Conservation (phyloP, 2,888 invertebrate genomes). For the Carabus problematicus region DNA sequence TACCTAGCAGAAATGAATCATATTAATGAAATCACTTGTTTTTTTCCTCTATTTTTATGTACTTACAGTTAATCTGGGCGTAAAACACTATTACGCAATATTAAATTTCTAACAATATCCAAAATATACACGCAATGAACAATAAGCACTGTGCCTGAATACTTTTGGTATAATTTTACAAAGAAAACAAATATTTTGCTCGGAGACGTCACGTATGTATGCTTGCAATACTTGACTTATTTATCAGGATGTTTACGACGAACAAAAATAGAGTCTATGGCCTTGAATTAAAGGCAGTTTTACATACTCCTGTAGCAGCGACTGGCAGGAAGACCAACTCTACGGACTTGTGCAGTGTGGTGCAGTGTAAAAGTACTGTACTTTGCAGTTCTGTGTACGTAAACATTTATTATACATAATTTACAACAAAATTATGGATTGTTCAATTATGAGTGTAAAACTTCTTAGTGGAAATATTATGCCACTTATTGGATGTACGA, state of each 20-base stretch:
- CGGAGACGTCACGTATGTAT: no score
- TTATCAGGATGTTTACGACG: conserved; percentile 1
- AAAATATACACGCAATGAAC: no score
- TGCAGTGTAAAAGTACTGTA: not conserved
- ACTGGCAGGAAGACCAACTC: no score
- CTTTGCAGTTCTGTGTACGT: not conserved
- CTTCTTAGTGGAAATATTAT: conserved; percentile 61
- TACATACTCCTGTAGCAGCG: not conserved
- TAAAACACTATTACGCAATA: no score
- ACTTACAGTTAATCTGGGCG: no score
- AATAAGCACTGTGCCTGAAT: no score
- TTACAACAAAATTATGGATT: conserved; percentile 37
- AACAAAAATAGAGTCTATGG: not conserved
- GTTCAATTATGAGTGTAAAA: conserved; percentile 52
- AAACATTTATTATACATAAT: not conserved
- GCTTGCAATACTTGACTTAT: not conserved
- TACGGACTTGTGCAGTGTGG: not conserved
- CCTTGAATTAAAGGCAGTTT: conserved; percentile 4
- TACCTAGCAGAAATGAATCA: no score
- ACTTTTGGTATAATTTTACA: no score
- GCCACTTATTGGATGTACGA: conserved; percentile 65
- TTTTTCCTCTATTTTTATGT: no score
- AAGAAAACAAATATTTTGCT: no score
- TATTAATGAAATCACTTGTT: no score
- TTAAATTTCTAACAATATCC: no score